Percentiles rank a stretch among this genome's conserved stretches.
Evolutionary conservation across 2,113 vertebrate genomes (phyloP).

Genomic region (Alces alces): DNA sequence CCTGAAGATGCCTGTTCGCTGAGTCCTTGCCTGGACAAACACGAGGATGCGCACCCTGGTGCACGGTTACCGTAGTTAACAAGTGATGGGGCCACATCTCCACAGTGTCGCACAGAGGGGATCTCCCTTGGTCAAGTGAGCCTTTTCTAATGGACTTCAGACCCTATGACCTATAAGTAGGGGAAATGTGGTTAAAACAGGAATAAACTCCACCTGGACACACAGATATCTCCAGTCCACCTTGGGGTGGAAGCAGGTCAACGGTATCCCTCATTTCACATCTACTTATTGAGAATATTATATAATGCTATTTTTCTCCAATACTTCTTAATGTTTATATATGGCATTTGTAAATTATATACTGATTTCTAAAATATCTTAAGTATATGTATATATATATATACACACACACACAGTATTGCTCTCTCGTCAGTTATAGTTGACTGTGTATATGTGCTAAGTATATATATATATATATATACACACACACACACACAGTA

Average conservation of each 20-base stretch:
- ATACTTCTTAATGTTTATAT: not conserved
- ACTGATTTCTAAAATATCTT: not conserved
- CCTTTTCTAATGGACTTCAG: not conserved
- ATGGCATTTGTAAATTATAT: not conserved
- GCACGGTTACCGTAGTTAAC: not conserved
- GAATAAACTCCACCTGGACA: not conserved
- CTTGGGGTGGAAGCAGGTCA: not conserved
- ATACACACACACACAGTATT: fast-evolving
- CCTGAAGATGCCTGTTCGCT: not conserved
- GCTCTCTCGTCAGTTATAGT: not conserved
- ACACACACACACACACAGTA: not conserved
- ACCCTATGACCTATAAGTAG: not conserved
- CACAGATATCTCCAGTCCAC: not conserved
- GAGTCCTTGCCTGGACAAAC: too few relatives aligned
- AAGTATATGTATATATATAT: not conserved
- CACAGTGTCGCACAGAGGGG: not conserved
- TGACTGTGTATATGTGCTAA: not conserved
- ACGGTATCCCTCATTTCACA: not conserved
- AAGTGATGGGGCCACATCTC: not conserved
- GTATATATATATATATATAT: too few relatives aligned
- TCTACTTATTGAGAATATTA: not conserved
- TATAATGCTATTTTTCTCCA: not conserved
- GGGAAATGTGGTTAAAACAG: not conserved
- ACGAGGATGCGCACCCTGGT: not conserved
- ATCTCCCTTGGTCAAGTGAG: not conserved